Percentiles rank a stretch among this genome's conserved stretches.
These are phyloP conservation scores for Neostethus bicornis DNA, from an alignment of 2,797 vertebrate genomes.

Conservation along the genomic window DNA sequence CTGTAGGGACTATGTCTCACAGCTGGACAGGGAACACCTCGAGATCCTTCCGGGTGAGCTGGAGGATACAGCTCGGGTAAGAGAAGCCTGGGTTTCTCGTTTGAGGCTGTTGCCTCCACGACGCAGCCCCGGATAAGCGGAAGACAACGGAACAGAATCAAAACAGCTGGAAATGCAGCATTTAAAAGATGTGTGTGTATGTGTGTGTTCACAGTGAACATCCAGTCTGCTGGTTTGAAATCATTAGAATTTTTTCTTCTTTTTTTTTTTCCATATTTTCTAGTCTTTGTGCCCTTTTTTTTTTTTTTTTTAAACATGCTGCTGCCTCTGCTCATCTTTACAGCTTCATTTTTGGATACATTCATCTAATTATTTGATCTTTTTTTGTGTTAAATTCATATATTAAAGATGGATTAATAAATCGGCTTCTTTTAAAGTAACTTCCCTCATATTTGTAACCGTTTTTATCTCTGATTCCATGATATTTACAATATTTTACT, in stretches of 20 bases:
- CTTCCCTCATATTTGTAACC: neutral
- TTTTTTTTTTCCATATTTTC: too few species aligned
- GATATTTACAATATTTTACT: neutral
- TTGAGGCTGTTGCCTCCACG: too few species aligned
- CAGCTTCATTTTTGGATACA: neutral
- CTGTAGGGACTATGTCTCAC: too few species aligned
- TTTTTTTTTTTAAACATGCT: too few species aligned
- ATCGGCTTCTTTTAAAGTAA: neutral
- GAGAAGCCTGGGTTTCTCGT: too few species aligned
- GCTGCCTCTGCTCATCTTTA: neutral
- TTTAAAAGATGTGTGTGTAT: too few species aligned
- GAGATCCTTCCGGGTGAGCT: too few species aligned
- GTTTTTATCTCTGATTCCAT: neutral
- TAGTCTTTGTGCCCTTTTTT: conserved; percentile 8
- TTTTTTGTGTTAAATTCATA: neutral
- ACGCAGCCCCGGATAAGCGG: too few species aligned
- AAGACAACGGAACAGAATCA: too few species aligned
- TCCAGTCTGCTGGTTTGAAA: neutral
- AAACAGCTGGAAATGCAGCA: too few species aligned
- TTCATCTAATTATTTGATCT: neutral
- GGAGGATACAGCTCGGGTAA: too few species aligned
- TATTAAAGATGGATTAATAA: neutral
- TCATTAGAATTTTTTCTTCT: neutral
- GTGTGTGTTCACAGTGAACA: neutral
- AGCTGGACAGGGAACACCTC: too few species aligned